phyloP scores from a whole-genome alignment of 2,797 vertebrate genomes.

The Leucoraja ocellata region DNA sequence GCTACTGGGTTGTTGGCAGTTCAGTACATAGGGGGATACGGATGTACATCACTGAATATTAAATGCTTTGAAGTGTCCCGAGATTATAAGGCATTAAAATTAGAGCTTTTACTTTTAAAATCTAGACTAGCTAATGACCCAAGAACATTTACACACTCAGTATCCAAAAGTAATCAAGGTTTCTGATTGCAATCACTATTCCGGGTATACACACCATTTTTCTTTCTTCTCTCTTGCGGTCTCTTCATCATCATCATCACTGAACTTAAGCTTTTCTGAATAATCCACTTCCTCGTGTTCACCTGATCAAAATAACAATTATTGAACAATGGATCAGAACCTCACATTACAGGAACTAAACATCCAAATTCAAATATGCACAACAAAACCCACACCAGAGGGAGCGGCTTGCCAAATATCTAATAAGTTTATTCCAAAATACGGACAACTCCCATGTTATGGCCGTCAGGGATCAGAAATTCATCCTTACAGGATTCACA shows the following conservation, averaged over 20 bases:
- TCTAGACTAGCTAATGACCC: neutral
- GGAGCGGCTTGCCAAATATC: neutral
- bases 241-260: constrained; percentile 86
- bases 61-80: neutral
- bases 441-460: no score
- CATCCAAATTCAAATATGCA: neutral
- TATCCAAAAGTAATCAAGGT: neutral
- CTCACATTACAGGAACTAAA: neutral
- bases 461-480: no score
- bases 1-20: no score
- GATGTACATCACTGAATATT: neutral
- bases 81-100: neutral
- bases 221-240: constrained; percentile 64
- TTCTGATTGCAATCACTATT: neutral
- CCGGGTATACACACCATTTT: constrained; percentile 68
- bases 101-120: neutral
- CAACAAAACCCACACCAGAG: neutral
- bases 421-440: no score
- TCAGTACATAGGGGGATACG: neutral
- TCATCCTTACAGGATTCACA: neutral
- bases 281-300: constrained; percentile 94
- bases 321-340: neutral
- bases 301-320: neutral
- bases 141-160: neutral
- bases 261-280: constrained; percentile 92